phyloP scores from a whole-genome alignment of 1,140 invertebrate species.

The Radopholus similis region DNA sequence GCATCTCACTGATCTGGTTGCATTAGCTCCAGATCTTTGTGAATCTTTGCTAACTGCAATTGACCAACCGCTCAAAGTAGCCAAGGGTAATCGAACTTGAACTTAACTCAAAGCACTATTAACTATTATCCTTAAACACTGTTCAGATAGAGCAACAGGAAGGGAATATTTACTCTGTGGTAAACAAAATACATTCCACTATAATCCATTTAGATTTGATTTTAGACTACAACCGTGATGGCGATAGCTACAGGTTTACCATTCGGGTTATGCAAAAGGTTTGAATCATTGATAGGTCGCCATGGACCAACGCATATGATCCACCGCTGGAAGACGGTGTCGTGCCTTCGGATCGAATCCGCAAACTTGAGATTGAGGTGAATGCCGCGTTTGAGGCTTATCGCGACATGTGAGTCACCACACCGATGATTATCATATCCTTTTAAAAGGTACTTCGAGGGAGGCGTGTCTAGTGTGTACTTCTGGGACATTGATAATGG shows the following conservation, averaged over 20 bases:
- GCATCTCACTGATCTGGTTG: slow-evolving; percentile 93
- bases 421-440: neutral
- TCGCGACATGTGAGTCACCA: slow-evolving; percentile 77
- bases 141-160: slow-evolving; percentile 70
- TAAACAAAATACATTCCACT: too few species aligned
- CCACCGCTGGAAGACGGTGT: slow-evolving; percentile 95
- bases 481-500: slow-evolving; percentile 93
- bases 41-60: slow-evolving; percentile 95
- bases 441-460: slow-evolving; percentile 78
- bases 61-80: slow-evolving; percentile 96
- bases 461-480: slow-evolving; percentile 97
- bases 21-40: slow-evolving; percentile 87
- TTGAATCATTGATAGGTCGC: slow-evolving; percentile 72
- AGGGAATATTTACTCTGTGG: slow-evolving; percentile 94
- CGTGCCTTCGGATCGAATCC: slow-evolving; percentile 89
- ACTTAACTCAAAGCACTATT: neutral
- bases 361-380: slow-evolving; percentile 93
- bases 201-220: neutral
- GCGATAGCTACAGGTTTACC: slow-evolving; percentile 92
- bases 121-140: neutral
- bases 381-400: slow-evolving; percentile 98
- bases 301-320: slow-evolving; percentile 98
- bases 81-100: slow-evolving; percentile 63
- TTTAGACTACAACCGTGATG: slow-evolving; percentile 89
- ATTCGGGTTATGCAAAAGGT: neutral